These are phyloP conservation scores for Tauraco erythrolophus DNA, from an alignment of 2,113 vertebrate species.

Conservation along the genomic window DNA sequence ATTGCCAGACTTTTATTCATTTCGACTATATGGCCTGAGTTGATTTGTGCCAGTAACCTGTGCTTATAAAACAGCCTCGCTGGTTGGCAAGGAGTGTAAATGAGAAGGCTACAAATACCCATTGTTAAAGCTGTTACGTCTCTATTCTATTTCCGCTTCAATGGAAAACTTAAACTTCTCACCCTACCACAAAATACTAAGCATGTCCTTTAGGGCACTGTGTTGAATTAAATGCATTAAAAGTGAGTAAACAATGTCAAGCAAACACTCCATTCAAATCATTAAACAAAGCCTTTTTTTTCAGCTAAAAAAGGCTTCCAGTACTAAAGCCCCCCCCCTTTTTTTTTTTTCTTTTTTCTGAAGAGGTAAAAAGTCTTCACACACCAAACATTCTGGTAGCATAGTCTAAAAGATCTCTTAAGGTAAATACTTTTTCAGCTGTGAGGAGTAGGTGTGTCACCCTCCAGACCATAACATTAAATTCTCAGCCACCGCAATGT, in stretches of 20 bases:
- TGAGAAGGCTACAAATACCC: not conserved
- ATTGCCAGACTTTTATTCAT: not conserved
- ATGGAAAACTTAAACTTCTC: not conserved
- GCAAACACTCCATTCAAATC: not conserved
- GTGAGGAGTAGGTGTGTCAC: not conserved
- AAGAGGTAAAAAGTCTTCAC: not conserved
- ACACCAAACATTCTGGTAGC: not conserved
- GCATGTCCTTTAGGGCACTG: not conserved
- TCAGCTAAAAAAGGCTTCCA: no score
- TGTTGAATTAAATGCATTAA: not conserved
- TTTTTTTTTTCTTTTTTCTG: no score
- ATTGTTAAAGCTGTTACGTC: not conserved
- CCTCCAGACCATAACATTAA: not conserved
- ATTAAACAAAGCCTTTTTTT: not conserved
- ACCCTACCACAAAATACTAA: not conserved
- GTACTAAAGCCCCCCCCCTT: not conserved
- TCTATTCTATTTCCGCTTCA: not conserved
- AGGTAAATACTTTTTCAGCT: not conserved
- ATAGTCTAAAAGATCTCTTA: not conserved
- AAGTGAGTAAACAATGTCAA: not conserved
- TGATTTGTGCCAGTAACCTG: not conserved
- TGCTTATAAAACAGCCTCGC: not conserved
- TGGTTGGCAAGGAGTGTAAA: not conserved
- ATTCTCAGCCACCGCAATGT: not conserved
- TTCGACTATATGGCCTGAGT: not conserved